Conservation (phyloP, 92 coral and sea anemone genomes). For the Epizoanthus stellaris region DNA sequence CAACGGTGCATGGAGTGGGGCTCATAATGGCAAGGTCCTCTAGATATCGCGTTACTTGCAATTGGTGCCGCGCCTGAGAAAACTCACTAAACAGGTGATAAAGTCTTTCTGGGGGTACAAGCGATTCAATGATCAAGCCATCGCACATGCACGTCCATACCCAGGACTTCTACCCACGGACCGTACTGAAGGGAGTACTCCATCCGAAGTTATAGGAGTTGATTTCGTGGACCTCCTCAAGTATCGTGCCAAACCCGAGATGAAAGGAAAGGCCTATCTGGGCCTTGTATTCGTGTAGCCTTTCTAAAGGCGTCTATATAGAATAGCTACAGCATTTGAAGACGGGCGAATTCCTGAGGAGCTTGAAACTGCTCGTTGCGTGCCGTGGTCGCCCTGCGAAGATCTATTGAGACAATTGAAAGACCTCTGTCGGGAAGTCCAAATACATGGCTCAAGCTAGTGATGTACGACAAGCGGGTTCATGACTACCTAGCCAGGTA, state of each 20-base stretch:
- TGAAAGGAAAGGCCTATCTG: constrained; percentile 5
- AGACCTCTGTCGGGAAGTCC: background rate
- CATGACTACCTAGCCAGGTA: background rate
- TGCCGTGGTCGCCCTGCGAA: background rate
- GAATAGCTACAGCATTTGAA: constrained; percentile 4
- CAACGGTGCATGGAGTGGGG: constrained; percentile 57
- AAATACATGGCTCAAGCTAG: constrained; percentile 8
- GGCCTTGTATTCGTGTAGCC: constrained; percentile 10
- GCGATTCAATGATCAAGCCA: constrained; percentile 20
- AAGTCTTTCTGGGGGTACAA: constrained; percentile 43
- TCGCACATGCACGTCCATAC: constrained; percentile 35
- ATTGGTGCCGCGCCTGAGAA: constrained; percentile 46
- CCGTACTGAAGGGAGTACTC: constrained; percentile 37
- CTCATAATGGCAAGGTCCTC: constrained; percentile 52
- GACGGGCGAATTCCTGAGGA: background rate
- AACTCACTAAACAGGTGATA: constrained; percentile 29
- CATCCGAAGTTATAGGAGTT: background rate
- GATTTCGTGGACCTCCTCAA: constrained; percentile 5
- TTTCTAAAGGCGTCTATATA: background rate
- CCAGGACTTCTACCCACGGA: constrained; percentile 50
- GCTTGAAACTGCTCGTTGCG: constrained; percentile 4
- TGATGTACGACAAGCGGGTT: background rate
- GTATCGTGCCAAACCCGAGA: background rate
- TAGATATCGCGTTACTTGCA: no score
- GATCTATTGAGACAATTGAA: constrained; percentile 1